Base-by-base conservation (phyloP, 1,140 invertebrate genomes). In the Melanaphis sacchari region DNA sequence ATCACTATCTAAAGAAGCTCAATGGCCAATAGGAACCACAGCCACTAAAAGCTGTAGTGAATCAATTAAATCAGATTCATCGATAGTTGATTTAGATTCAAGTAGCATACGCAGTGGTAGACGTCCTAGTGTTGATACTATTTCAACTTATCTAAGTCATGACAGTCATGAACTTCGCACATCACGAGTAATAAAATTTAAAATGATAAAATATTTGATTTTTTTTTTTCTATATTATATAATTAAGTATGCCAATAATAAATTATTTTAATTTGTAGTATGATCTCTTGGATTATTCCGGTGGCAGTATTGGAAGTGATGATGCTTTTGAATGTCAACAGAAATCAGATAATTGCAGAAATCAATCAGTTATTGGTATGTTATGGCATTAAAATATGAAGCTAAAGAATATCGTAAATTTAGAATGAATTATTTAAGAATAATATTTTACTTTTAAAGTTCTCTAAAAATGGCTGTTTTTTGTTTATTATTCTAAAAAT, bases 141-240 rank as follows among this genome's bases (percentile, higher is more conserved):
- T 98, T 40, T 98, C 97, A 93, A 98, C 98, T 1, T 98, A 98
- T 96, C 96, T 98, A 93, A 98, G 97, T 95, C 97, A 98, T 94
- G 97, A 98, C 95, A 97, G 97, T 95, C 91, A 52, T 93, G 96
- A 97, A 94, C 93, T 94, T 84, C 94, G 94, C 93, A 94, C 94
- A 94, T 94, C 94, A 90, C 94, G 93, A 94, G 94, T 94, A 94
- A 94, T 52, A 49, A 0, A n/a, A 24, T 76, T 52, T 84, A 41
- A 84, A 26, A 88, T 52, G 24, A 40, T 82, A 43, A 40, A 46
- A 76, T 41, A 1, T 1, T 49, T 52, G 0, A 91, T 38, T 93
- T 41, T 26, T 49, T 49, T 76, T n/a, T 76, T 1, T 76, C 7
- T 84, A n/a, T n/a, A n/a, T n/a, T n/a, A n/a, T n/a, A n/a, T n/a